Base-by-base conservation (phyloP, 2,888 invertebrate species). In the Aromia moschata region DNA sequence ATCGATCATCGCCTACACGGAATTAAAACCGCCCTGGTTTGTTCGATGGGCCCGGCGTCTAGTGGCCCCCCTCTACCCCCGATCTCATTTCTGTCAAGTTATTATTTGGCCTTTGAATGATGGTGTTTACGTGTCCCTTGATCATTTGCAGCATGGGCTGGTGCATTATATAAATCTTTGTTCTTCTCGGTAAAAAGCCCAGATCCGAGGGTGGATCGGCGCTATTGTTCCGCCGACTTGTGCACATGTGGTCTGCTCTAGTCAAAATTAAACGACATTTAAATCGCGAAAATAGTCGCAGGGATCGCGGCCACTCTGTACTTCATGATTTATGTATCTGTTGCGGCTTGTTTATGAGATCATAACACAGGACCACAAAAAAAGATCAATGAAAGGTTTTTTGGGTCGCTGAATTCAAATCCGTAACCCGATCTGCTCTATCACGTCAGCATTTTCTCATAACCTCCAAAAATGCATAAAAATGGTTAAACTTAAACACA, bases 111-210 rank as follows among this genome's bases (percentile, higher is more conserved):
- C 56, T 63, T 60, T 72, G 71, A 71, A 72, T 69, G 67, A 71
- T 71, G 71, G 73, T 72, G 65, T 68, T 70, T 69, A 62, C 63
- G 65, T 67, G 73, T 75, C 74, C 75, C 76, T 77, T 77, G 77
- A 77, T 77, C 77, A 77, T 74, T 77, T 76, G 66, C 75, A 74
- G 74, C 62, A 71, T 68, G 68, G 72, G 73, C 69, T 67, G 74
- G 71, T 62, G 61, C 61, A 47, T 59, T 45, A 43, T 45, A 37
- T 25, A 49, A 58, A 67, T 72, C 73, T 74, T 75, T 76, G 70
- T 74, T 68, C 62, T 66, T 47, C 52, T 58, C 66, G 62, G 68
- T 70, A 65, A 64, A 72, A 72, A 70, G 62, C 66, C 58, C 62
- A 53, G 43, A 45, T 31, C 44, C 43, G 61, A 58, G 63, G 65